These are phyloP conservation scores for Plecotus auritus DNA, from an alignment of 2,113 vertebrate species.

Conservation along the genomic window DNA sequence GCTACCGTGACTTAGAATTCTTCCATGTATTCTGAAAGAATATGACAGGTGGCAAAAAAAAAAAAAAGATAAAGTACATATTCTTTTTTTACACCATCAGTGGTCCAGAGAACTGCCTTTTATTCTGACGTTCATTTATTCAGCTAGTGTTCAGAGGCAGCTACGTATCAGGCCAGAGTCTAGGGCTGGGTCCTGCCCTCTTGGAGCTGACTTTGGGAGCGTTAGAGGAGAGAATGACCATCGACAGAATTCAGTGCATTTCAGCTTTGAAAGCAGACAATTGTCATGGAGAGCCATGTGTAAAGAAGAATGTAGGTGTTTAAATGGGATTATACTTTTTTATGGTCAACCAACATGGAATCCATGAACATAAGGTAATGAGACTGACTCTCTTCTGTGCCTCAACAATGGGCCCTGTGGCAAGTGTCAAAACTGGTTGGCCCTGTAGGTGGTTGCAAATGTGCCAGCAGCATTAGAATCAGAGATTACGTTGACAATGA, in stretches of 20 bases:
- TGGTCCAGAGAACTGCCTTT: not conserved
- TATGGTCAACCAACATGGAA: not conserved
- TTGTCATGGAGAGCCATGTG: not conserved
- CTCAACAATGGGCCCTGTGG: not conserved
- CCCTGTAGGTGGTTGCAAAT: not conserved
- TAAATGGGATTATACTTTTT: not conserved
- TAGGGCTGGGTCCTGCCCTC: not conserved
- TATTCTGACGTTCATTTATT: not conserved
- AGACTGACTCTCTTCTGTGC: not conserved
- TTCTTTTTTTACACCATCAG: not conserved
- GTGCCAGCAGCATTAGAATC: not conserved
- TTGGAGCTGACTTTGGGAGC: not conserved
- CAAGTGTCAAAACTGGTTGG: not conserved
- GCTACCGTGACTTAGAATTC: not conserved
- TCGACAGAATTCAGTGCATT: not conserved
- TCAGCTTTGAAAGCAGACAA: not conserved
- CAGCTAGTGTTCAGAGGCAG: not conserved
- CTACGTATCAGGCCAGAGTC: not conserved
- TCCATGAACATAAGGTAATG: not conserved
- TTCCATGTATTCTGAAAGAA: not conserved
- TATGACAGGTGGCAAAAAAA: not conserved
- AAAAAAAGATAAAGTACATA: not conserved
- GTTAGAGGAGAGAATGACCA: not conserved
- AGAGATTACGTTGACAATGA: not conserved
- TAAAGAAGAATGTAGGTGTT: not conserved